phyloP scores from a whole-genome alignment of 1,140 invertebrate species.

The Magallana gigas region DNA sequence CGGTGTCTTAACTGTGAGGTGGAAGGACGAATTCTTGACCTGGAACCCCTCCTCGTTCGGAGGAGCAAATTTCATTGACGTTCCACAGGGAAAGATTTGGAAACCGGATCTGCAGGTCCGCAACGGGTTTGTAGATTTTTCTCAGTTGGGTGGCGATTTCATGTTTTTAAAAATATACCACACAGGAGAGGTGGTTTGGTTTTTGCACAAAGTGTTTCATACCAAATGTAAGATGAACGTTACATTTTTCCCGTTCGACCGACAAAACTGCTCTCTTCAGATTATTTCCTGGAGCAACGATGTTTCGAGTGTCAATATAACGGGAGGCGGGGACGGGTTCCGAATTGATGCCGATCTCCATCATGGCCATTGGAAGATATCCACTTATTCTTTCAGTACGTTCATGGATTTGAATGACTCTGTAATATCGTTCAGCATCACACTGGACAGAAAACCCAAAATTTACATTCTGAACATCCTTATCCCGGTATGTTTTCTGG shows the following conservation, averaged over 20 bases:
- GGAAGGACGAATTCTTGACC: constrained; percentile 97
- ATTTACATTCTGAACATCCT: constrained; percentile 40
- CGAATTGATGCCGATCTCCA: background rate
- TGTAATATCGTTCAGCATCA: background rate
- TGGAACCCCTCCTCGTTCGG: constrained; percentile 97
- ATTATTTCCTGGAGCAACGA: constrained; percentile 38
- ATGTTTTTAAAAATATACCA: constrained; percentile 19
- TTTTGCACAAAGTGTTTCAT: constrained; percentile 1
- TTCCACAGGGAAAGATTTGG: constrained; percentile 89
- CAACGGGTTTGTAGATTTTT: constrained; percentile 71
- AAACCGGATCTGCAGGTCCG: constrained; percentile 76
- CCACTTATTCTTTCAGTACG: background rate
- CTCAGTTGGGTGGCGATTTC: background rate
- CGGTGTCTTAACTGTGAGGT: constrained; percentile 78
- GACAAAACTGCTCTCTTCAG: constrained; percentile 38
- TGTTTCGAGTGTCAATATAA: background rate
- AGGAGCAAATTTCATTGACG: constrained; percentile 87
- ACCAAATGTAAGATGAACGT: constrained; percentile 45
- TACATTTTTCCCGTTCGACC: constrained; percentile 46
- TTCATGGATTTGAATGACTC: background rate
- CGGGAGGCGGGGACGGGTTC: background rate
- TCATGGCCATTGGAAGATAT: background rate
- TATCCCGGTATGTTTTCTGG: constrained; percentile 23
- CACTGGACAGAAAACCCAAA: constrained; percentile 40
- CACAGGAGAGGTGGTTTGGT: constrained; percentile 42